Evolutionary conservation across 2,797 vertebrate species (phyloP).

Genomic region (Crocodylus rhombifer): DNA sequence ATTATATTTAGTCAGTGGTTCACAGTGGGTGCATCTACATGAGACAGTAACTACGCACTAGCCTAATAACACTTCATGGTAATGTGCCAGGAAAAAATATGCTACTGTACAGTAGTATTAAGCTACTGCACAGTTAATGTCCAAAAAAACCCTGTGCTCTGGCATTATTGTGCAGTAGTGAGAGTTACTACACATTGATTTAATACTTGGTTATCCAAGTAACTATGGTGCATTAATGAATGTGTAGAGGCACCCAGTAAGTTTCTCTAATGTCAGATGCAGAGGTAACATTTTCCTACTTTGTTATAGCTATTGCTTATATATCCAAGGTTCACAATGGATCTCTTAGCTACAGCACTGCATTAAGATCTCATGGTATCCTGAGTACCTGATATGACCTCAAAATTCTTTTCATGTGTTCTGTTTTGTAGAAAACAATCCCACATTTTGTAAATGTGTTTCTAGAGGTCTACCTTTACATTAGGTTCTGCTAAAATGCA

Average conservation of each 20-base stretch:
- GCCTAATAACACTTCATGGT: too few species aligned
- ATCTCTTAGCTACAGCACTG: neutral
- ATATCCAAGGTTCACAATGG: neutral
- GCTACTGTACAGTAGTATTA: too few species aligned
- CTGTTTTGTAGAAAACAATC: neutral
- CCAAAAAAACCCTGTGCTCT: too few species aligned
- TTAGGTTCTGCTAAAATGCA: accelerated
- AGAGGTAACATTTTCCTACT: neutral
- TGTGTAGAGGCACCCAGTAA: neutral
- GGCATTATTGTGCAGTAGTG: too few species aligned
- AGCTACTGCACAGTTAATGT: too few species aligned
- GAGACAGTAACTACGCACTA: too few species aligned
- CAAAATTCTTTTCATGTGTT: neutral
- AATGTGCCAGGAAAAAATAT: too few species aligned
- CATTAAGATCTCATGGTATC: neutral
- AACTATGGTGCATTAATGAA: too few species aligned
- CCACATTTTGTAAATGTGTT: neutral
- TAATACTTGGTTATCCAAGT: too few species aligned
- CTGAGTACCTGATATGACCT: neutral
- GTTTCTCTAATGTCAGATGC: neutral
- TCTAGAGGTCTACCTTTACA: neutral
- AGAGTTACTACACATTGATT: too few species aligned
- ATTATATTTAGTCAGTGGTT: neutral
- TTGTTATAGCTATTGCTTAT: neutral
- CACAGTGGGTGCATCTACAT: too few species aligned